phyloP scores from a whole-genome alignment of 23 tunicate species.

The Trididemnum clinides region DNA sequence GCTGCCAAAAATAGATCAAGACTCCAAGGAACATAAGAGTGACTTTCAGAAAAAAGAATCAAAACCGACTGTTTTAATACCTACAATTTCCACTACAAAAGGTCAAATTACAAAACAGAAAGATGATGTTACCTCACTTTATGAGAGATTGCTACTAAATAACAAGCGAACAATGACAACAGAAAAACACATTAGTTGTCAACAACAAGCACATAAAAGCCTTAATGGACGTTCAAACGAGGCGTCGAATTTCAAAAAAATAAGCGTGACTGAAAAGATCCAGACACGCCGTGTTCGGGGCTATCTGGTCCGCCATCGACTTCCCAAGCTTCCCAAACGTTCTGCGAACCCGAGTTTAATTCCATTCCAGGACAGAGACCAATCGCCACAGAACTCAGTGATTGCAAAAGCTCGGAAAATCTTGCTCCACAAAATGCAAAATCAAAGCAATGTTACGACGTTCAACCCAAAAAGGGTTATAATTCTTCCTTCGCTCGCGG shows the following conservation, averaged over 20 bases:
- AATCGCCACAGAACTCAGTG: neutral
- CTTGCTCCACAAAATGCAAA: slow-evolving; percentile 3
- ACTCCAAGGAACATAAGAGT: too few species aligned
- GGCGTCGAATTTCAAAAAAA: neutral
- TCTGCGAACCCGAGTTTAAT: neutral
- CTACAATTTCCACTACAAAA: too few species aligned
- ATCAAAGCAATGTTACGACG: neutral
- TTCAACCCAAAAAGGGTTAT: slow-evolving; percentile 13
- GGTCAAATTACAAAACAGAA: neutral
- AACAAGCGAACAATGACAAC: too few species aligned
- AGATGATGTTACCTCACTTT: neutral
- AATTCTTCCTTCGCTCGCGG: slow-evolving; percentile 50
- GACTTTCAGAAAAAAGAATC: too few species aligned
- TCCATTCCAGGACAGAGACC: neutral
- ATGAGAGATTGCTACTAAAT: neutral
- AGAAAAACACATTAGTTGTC: neutral
- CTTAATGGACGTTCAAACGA: neutral
- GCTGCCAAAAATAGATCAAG: too few species aligned
- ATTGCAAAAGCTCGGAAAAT: slow-evolving; percentile 36
- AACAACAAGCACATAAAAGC: neutral
- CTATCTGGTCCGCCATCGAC: neutral
- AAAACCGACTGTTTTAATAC: too few species aligned
- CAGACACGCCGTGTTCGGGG: neutral
- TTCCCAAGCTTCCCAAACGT: slow-evolving; percentile 1
- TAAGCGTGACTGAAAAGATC: neutral